These are phyloP conservation scores for Drosophila vallismaia DNA, from an alignment of 2,888 invertebrate genomes.

Conservation along the genomic window DNA sequence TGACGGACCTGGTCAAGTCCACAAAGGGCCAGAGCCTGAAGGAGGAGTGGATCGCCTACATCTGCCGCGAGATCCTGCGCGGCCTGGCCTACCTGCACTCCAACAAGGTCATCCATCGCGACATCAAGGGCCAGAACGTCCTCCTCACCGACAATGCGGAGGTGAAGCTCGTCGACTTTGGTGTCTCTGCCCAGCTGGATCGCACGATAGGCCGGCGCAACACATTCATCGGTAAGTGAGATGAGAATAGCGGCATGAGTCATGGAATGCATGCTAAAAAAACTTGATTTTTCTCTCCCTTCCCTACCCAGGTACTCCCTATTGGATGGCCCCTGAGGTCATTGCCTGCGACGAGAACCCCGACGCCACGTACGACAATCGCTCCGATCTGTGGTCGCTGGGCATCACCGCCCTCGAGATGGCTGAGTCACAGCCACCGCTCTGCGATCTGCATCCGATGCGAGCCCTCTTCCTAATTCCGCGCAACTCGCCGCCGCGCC, in stretches of 20 bases:
- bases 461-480: conserved; percentile 99
- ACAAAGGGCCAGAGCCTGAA: conserved; percentile 99
- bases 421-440: conserved; percentile 99
- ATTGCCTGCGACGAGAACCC: conserved; percentile 99
- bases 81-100: conserved; percentile 98
- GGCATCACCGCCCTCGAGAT: conserved; percentile 99
- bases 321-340: conserved; percentile 99
- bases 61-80: conserved; percentile 97
- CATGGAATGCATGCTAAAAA: conserved; percentile 1
- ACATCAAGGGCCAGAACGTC: conserved; percentile 99
- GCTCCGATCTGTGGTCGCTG: conserved; percentile 95
- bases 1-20: conserved; percentile 99
- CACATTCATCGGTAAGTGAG: conserved; percentile 91
- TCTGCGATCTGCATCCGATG: conserved; percentile 99
- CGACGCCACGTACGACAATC: conserved; percentile 99
- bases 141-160: conserved; percentile 99
- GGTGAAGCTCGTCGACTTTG: conserved; percentile 99
- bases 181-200: conserved; percentile 99
- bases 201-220: conserved; percentile 99
- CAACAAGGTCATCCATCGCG: conserved; percentile 99
- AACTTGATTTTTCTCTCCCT: conserved; percentile 33
- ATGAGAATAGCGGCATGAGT: conserved; percentile 3
- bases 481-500: conserved; percentile 97
- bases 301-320: conserved; percentile 90
- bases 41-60: conserved; percentile 99